Base-by-base conservation (phyloP, 1,140 invertebrate genomes). In the Pinna nobilis region DNA sequence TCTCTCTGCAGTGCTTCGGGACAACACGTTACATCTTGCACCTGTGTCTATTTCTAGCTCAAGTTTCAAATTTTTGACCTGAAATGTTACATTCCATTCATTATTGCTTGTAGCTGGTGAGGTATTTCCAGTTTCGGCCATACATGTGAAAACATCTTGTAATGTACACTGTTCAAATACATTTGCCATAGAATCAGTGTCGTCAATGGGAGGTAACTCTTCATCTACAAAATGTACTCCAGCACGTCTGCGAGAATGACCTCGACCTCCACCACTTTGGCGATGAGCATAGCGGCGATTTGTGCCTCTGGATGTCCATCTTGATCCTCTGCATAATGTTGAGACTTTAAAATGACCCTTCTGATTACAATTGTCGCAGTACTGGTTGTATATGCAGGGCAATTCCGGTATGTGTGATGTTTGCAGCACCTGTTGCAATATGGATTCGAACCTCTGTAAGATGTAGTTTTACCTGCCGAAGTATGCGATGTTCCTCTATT, bases 41-140 rank as follows among this genome's bases (percentile, higher is more conserved):
- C 59, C 73, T 47, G 33, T 75, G 59, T 69, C 66, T 18, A 70
- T 75, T 44, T 69, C 73, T n/a, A 32, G 90, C 65, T 28, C 20
- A 28, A 69, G 11, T 33, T 15, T 37, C 37, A 68, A 32, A 2
- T 41, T 20, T 30, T 1, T 20, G 11, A 49, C 44, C 2, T 63
- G 13, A 23, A 75, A 30, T 41, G 57, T 53, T 33, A 64, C 65
- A 25, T 15, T 41, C 66, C 57, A 63, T n/a, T 64, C 64, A 35
- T 33, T 20, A 20, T 63, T 30, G 28, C n/a, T 23, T n/a, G 23
- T 30, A n/a, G 9, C 28, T 7, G 18, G n/a, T 3, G 15, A 7
- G 25, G 30, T 30, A 39, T 41, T 32, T 57, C n/a, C 35, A 25
- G 5, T 49, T n/a, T 44, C 39, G 7, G 35, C 25, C 11, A 30